Percentiles rank a stretch among this genome's conserved stretches.
Conservation (phyloP, 2,888 invertebrate genomes). For the Polydrusus tereticollis region DNA sequence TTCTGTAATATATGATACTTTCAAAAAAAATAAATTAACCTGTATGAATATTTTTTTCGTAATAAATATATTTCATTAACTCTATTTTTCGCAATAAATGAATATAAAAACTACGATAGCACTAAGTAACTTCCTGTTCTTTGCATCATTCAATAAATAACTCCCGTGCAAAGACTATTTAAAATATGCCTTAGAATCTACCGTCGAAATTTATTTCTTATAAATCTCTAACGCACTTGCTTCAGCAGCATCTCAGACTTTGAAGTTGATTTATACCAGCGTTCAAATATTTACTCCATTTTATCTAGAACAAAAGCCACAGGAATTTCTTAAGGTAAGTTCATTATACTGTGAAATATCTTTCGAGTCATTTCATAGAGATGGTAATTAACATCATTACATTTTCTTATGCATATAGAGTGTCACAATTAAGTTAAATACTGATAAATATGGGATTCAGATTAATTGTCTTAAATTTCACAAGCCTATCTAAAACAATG, state of each 20-base stretch:
- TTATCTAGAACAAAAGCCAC: slow-evolving; percentile 5
- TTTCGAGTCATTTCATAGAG: not conserved
- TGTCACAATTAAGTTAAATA: no score
- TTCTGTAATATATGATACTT: no score
- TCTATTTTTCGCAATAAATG: not conserved
- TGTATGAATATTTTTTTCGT: no score
- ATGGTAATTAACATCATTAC: no score
- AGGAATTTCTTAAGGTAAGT: slow-evolving; percentile 14
- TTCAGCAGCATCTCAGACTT: slow-evolving; percentile 4
- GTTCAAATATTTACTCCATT: slow-evolving; percentile 9
- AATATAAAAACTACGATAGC: not conserved
- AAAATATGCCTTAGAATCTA: slow-evolving; percentile 4
- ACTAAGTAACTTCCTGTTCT: not conserved
- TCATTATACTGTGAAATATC: not conserved
- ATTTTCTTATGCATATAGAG: no score
- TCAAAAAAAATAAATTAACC: no score
- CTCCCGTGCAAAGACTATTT: not conserved
- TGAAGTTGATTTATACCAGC: slow-evolving; percentile 11
- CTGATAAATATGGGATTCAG: no score
- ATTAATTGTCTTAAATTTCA: not conserved
- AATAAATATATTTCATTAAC: not conserved
- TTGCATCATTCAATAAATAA: not conserved
- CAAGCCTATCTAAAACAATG: not conserved
- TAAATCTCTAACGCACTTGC: not conserved
- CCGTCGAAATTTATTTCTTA: not conserved